These are phyloP conservation scores for Halcyon leucocephala DNA, from an alignment of 2,797 vertebrate species.

Conservation along the genomic window DNA sequence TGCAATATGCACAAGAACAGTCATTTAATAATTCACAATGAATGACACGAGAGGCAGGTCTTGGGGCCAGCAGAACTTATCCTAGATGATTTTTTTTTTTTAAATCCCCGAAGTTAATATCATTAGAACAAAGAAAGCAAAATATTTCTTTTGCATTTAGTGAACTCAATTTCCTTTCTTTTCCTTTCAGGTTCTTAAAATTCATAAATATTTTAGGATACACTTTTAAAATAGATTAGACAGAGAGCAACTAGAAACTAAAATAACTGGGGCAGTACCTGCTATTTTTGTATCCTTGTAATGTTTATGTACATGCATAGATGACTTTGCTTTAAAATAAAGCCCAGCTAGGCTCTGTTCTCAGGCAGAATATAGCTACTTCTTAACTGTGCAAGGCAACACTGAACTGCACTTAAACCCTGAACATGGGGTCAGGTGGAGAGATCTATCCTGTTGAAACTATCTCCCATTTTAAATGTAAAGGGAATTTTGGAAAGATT, in stretches of 20 bases:
- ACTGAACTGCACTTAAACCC: neutral
- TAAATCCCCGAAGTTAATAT: constrained; percentile 22
- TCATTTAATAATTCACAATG: constrained; percentile 77
- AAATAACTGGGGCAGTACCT: constrained; percentile 24
- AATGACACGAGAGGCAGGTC: constrained; percentile 54
- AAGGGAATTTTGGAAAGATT: neutral
- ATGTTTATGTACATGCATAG: neutral
- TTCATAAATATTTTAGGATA: constrained; percentile 34
- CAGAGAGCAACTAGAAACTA: neutral
- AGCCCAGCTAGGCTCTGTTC: neutral
- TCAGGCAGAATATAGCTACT: neutral
- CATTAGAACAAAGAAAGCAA: constrained; percentile 5
- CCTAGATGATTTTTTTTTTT: neutral
- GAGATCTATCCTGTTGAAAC: neutral
- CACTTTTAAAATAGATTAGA: neutral
- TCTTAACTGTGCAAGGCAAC: neutral
- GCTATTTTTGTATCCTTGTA: constrained; percentile 2
- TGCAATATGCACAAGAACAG: constrained; percentile 71
- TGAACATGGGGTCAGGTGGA: neutral
- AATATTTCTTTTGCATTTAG: neutral
- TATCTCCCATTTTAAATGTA: neutral
- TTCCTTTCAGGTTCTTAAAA: neutral
- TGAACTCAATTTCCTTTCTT: constrained; percentile 6
- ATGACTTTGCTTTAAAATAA: constrained; percentile 24
- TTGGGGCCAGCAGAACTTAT: constrained; percentile 42